Base-by-base conservation (phyloP, 2,113 vertebrate genomes). In the Sylvilagus bachmani region DNA sequence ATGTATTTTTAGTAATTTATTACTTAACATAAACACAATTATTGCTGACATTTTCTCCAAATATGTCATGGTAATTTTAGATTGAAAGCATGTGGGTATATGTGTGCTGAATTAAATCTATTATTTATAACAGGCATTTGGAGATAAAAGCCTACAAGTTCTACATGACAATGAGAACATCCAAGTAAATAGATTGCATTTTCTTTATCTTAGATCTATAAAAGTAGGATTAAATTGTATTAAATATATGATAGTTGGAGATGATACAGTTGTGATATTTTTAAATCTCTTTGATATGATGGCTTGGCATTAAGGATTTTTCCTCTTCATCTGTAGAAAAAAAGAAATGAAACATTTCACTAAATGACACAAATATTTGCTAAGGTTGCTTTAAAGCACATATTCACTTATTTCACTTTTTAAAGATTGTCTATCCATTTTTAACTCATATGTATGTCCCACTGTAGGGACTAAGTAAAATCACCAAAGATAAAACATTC, bases 1-100 rank as follows among this genome's bases (percentile, higher is more conserved):
- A 51, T 74, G 66, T 75, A 89, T 21, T 85, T 92, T 89, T 67
- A 80, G 33, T 55, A 71, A 53, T 10, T 69, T 90, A 78, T 70
- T 36, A 91, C 96, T 94, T 77, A 92, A 93, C 80, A 90, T 92
- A 93, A 94, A 89, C 21, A 79, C 19, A 84, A 61, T 79, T 22
- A 67, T 93, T 83, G 17, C 2, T 75, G 11, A 14, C 64, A 79
- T 95, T 94, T 96, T 88, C 78, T 91, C 38, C 66, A 88, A 91
- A 86, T 71, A 53, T 77, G 10, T 36, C 31, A 62, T 62, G 49
- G 22, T 66, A 86, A 66, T 95, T 96, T 96, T 91, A 84, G 73
- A 69, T 73, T 69, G 66, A 95, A 79, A 70, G n/a, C 12, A 66
- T 38, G 11, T 62, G 81, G 21, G 55, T 81, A 10, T 77, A 27